These are phyloP conservation scores for Proterorhinus semilunaris DNA, from an alignment of 2,113 vertebrate genomes.

Conservation along the genomic window DNA sequence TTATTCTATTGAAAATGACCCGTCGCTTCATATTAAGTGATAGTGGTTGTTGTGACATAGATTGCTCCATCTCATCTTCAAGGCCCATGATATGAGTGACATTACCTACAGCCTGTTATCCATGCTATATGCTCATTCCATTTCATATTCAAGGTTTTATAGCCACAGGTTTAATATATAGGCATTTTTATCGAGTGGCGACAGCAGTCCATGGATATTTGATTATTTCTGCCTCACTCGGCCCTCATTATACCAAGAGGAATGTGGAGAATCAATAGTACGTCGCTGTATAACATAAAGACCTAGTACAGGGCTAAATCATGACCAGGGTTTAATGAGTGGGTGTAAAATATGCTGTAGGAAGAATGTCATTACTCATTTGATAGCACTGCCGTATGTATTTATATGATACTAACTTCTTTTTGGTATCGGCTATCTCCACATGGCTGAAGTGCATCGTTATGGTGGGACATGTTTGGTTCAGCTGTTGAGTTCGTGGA, in stretches of 20 bases:
- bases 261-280: slow-evolving; percentile 4
- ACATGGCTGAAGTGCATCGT: too few species aligned
- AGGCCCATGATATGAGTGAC: background rate
- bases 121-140: background rate
- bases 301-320: background rate
- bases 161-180: background rate
- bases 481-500: too few species aligned
- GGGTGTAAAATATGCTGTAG: too few species aligned
- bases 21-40: background rate
- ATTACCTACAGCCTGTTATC: slow-evolving; percentile 1
- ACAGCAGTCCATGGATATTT: background rate
- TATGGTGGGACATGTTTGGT: too few species aligned
- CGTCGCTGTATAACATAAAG: slow-evolving; percentile 16
- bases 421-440: too few species aligned
- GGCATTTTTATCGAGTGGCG: slow-evolving; percentile 3
- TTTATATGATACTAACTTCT: too few species aligned
- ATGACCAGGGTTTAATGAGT: background rate
- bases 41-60: background rate
- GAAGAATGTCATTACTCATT: too few species aligned
- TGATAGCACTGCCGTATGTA: too few species aligned
- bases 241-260: slow-evolving; percentile 6
- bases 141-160: background rate
- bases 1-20: background rate
- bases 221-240: slow-evolving; percentile 14
- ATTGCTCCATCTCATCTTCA: background rate